Evolutionary conservation across 2,888 invertebrate species (phyloP), one percentile per base, ranked within the genome.

Genomic region (Oxystoma pomonae): DNA sequence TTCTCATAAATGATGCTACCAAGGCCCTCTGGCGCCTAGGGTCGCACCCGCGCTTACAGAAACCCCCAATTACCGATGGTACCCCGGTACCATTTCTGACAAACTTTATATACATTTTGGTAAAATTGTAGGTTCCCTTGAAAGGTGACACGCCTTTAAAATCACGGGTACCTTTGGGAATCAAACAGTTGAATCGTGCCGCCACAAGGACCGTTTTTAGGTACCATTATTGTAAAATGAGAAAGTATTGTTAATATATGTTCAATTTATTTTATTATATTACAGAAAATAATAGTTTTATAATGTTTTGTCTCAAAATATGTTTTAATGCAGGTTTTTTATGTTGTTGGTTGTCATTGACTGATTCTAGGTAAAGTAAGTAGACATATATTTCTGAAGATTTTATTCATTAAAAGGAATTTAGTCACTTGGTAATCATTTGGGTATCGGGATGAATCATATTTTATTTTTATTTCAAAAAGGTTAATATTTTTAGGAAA

Each of bases 101-200:
- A 73, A 70, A 72, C 71, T 75, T 75, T 71, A 72, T 73, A 73
- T 75, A 75, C 75, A 72, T 73, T 75, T 75, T 75, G 74, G 74
- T 72, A 75, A 76, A 35, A 76, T 76, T 75, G 71, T 69, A 63
- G 73, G 74, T 71, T 76, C 70, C 65, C 65, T 60, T 69, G 72
- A 71, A 69, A 66, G 72, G 67, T 68, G 68, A 68, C 66, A 71
- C 74, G 73, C 72, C 73, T 70, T 69, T 69, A 61, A 64, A 67
- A 61, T 62, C 62, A 60, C 61, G 57, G 62, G 50, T 58, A 62
- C 21, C 58, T 58, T 51, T 53, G 20, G 16, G 55, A 56, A 49
- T 16, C 21, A 9, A 51, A 49, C 21, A 51, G 55, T 63, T 59
- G 56, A 56, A 16, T 49, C 53, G 20, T 57, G 35, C 61, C 52